phyloP scores from a whole-genome alignment of 2,113 vertebrate genomes.

The Rhagologus leucostigma region DNA sequence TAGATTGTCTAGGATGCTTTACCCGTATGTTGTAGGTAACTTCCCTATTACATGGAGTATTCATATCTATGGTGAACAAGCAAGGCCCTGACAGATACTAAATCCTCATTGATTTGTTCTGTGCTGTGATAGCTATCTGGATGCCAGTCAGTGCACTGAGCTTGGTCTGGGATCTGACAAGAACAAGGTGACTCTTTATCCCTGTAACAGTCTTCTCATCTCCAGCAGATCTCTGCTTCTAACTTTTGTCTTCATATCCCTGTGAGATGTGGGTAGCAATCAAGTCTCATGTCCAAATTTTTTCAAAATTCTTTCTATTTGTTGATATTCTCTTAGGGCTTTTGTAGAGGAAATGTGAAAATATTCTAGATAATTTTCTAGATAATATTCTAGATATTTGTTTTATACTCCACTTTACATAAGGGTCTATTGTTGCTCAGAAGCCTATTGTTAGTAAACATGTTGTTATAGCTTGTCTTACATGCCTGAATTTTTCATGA shows the following conservation, averaged over 20 bases:
- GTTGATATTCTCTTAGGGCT: neutral
- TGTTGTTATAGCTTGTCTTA: neutral
- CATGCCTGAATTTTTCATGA: neutral
- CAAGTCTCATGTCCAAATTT: neutral
- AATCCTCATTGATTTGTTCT: neutral
- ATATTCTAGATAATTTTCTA: neutral
- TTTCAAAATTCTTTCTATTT: neutral
- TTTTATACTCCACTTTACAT: neutral
- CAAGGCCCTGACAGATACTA: neutral
- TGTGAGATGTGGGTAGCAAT: neutral
- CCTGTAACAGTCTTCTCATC: neutral
- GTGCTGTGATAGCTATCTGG: neutral
- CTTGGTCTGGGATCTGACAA: neutral
- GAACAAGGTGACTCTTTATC: neutral
- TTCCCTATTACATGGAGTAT: neutral
- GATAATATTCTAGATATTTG: neutral
- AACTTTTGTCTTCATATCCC: neutral
- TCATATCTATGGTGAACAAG: neutral
- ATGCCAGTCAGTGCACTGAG: neutral
- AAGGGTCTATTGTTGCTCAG: neutral
- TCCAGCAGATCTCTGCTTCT: neutral
- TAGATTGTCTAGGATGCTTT: neutral
- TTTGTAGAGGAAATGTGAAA: neutral
- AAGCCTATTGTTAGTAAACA: neutral
- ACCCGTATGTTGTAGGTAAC: neutral